Evolutionary conservation across 2,797 vertebrate species (phyloP), one percentile per base, ranked within the genome.

Genomic region (Xiphorhynchus erythropygius): DNA sequence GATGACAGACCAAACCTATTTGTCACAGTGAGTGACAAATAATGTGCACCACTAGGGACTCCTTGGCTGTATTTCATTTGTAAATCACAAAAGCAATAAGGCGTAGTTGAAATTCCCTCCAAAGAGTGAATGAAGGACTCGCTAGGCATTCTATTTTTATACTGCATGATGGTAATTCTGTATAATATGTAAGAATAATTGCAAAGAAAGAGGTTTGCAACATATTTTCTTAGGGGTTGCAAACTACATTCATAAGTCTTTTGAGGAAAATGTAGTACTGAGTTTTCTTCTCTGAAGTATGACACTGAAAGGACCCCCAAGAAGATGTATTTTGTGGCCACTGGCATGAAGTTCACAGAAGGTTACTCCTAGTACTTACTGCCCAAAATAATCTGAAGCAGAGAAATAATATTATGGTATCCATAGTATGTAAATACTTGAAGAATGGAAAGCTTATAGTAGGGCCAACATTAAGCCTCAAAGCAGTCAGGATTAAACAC

Each of bases 1-100:
- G 93, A 93, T 68, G 67, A 95, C 80, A 96, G 80, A 65, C 39
- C 18, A 49, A 96, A 94, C 74, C 19, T 86, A 90, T 87, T 91
- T 94, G 90, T 95, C 68, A 96, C 18, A 53, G 5, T 89, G 71
- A 84, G n/a, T 94, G 87, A 95, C 82, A 97, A 95, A 94, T 94
- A 96, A 77, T 81, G 91, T 81, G n/a, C 57, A 95, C 60, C 80
- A 80, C 18, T 41, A 83, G 63, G 70, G 84, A 94, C 37, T 85
- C 49, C 27, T 78, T 89, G 32, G 39, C 75, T 90, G 15, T 89
- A 80, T 94, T 83, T 94, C 65, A 86, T 92, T 94, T 97, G 37
- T 94, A 93, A 96, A 93, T 94, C 50, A 81, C 89, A 92, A 89
- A 93, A 63, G 24, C 50, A 84, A 69, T n/a, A 89, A 85, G 47